Evolutionary conservation across 1,140 invertebrate genomes (phyloP).

Genomic region (Magallana angulata): DNA sequence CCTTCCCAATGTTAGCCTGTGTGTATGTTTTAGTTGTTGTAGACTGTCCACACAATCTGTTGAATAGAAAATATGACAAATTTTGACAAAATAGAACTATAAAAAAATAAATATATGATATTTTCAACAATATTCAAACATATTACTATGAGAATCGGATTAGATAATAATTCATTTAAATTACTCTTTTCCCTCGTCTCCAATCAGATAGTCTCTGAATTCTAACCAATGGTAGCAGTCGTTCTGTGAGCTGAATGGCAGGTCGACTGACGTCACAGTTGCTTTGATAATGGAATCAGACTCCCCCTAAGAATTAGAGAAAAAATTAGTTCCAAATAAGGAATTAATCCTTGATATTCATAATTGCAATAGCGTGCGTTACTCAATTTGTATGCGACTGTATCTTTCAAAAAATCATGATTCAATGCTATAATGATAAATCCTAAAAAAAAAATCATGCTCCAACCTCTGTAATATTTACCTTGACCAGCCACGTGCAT

Average conservation of each 20-base stretch:
- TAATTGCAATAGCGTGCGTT: too few relatives aligned
- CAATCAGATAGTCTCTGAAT: conserved; percentile 4
- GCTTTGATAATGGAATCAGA: not conserved
- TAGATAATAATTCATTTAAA: not conserved
- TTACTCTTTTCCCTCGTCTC: not conserved
- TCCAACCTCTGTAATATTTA: not conserved
- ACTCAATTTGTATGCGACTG: too few relatives aligned
- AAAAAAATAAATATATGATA: too few relatives aligned
- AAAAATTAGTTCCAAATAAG: too few relatives aligned
- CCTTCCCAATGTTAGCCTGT: not conserved
- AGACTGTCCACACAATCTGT: not conserved
- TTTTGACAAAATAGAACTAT: too few relatives aligned
- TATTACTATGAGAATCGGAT: too few relatives aligned
- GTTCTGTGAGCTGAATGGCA: conserved; percentile 1
- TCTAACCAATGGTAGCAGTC: conserved; percentile 11
- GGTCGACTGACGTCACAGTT: not conserved
- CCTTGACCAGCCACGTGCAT: conserved; percentile 5
- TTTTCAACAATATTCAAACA: too few relatives aligned
- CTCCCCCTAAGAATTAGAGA: not conserved
- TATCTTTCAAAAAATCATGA: too few relatives aligned
- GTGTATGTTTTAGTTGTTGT: not conserved
- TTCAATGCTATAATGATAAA: too few relatives aligned
- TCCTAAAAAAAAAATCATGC: too few relatives aligned
- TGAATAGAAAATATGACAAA: too few relatives aligned
- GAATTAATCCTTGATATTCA: too few relatives aligned